Evolutionary conservation across 1,140 invertebrate genomes (phyloP), one percentile per base, ranked within the genome.

Genomic region (Lepidotrigona ventralis): DNA sequence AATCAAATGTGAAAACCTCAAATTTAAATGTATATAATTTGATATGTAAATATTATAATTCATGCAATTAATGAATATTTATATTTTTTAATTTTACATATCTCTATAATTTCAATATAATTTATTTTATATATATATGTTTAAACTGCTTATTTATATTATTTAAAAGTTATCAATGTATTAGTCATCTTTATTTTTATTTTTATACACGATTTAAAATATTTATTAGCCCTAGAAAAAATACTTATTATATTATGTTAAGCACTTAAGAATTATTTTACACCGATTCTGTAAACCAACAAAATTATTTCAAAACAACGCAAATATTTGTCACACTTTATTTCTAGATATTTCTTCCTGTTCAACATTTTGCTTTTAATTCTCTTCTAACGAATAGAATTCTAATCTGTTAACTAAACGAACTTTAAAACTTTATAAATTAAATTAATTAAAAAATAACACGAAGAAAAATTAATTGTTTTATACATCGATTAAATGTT

Each of bases 41-140:
- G 29, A 64, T 23, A 15, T 64, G 26, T 74, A 73, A 26, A 64
- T 73, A 74, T n/a, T n/a, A 21, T 54, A 39, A 9, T 74, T 54
- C 17, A 60, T 4, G 14, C n/a, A 51, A 23, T 54, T 15, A 53
- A 39, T 15, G 19, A 63, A 53, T 53, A 39, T 29, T 39, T 11
- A 51, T 74, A 15, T 69, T 71, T 23, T 64, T 64, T 53, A 33
- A 23, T 60, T 70, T 78, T 77, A 9, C 51, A 56, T 53, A 0
- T 21, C 23, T 58, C 8, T 54, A 23, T 68, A 64, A 33, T 23
- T 64, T 19, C 17, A 14, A 60, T 54, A 63, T 54, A 63, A 80
- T 51, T 79, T 71, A 79, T 79, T 54, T 51, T 51, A 64, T 23
- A 72, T 51, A 63, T n/a, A 15, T 54, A 46, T 46, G 54, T 68